These are phyloP conservation scores for Toxonevra muliebris DNA, from an alignment of 2,888 invertebrate species.

Conservation along the genomic window DNA sequence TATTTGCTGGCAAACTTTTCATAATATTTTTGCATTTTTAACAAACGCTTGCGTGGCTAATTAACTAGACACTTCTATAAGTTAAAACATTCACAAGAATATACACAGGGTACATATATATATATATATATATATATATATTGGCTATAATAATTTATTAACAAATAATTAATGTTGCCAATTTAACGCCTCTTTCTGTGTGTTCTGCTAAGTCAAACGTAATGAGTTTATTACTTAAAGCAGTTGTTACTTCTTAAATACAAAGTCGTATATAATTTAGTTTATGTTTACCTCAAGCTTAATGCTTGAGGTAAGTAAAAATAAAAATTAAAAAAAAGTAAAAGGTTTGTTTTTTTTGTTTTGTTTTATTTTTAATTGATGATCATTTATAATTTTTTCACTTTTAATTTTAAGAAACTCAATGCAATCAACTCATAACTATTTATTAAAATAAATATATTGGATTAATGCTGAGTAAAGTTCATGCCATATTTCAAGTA, in stretches of 20 bases:
- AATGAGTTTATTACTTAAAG: constrained; percentile 31
- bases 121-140: no score
- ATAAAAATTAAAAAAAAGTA: constrained; percentile 6
- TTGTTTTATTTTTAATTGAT: constrained; percentile 24
- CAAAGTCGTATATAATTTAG: no score
- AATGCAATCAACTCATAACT: not conserved
- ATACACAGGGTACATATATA: no score
- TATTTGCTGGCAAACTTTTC: no score
- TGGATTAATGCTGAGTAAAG: no score
- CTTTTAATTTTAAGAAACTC: not conserved
- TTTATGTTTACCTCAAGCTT: no score
- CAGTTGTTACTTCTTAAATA: not conserved
- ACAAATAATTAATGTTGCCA: constrained; percentile 26
- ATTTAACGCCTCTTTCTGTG: constrained; percentile 22
- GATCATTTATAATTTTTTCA: constrained; percentile 28
- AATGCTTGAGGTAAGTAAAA: constrained; percentile 7
- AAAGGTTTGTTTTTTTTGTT: not conserved
- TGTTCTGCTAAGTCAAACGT: not conserved
- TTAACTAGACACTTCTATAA: no score
- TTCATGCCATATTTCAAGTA: no score
- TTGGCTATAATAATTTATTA: constrained; percentile 5
- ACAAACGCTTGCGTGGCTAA: no score
- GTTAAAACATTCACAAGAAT: no score
- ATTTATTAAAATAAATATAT: not conserved
- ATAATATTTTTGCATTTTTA: no score